Evolutionary conservation across 2,888 invertebrate species (phyloP), one percentile per base, ranked within the genome.

Genomic region (Protonemura montana): DNA sequence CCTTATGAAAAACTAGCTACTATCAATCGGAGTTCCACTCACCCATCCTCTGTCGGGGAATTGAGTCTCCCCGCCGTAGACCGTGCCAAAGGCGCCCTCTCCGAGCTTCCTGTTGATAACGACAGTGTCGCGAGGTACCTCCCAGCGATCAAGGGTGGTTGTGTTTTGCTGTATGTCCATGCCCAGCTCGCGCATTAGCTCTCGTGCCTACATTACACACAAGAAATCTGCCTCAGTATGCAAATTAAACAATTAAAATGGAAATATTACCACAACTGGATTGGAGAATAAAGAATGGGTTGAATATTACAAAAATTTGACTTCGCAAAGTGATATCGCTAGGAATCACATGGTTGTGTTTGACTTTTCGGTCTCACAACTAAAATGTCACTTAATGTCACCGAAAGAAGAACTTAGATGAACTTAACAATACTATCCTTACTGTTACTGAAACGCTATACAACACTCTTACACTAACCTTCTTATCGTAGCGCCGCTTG

Each of bases 21-120:
- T n/a, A n/a, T n/a, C n/a, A n/a, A n/a, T n/a, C n/a, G n/a, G n/a
- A 35, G 35, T 35, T 35, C 35, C 35, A 82, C 89, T 89, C 88
- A 91, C 93, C 97, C 98, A 98, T 81, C 95, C 95, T 87, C 93
- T 93, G 28, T 93, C 93, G 21, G 93, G 92, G 86, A 96, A 93
- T 88, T 95, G 93, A 0, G 97, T 96, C 91, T 98, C 98, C 0
- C 98, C 98, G 59, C 97, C 97, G 91, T 97, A 98, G 0, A 98
- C 98, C 0, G 95, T 97, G 7, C 98, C 98, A 91, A 98, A 98
- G 0, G 98, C 98, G 25, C 98, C 98, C 91, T 97, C 96, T 10
- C 96, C 98, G 28, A 98, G 92, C 90, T 95, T 95, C 27, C 97
- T 93, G 92, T 97, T 97, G 88, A 97, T 95, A 27, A 97, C 97